Evolutionary conservation across 1,140 invertebrate species (phyloP).

Genomic region (Druon quercuslanigerum): DNA sequence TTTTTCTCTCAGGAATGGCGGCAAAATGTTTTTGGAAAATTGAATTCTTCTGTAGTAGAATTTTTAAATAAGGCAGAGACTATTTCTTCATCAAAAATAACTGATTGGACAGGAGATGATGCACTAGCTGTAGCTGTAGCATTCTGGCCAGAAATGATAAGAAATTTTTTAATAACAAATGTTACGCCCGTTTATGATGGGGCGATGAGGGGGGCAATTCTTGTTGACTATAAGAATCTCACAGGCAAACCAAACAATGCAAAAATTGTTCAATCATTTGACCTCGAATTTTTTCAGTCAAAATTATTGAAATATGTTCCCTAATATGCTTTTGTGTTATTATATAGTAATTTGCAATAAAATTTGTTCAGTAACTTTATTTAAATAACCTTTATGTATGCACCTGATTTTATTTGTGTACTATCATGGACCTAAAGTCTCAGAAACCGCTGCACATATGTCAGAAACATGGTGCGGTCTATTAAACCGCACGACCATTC

Average conservation of each 20-base stretch:
- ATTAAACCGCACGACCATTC: too few species aligned
- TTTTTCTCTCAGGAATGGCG: constrained; percentile 69
- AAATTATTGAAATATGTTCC: neutral
- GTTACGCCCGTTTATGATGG: constrained; percentile 38
- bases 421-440: too few species aligned
- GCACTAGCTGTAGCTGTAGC: constrained; percentile 55
- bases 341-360: too few species aligned
- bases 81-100: constrained; percentile 8
- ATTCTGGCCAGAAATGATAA: constrained; percentile 60
- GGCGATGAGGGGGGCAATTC: constrained; percentile 38
- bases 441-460: too few species aligned
- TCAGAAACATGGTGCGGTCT: too few species aligned
- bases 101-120: constrained; percentile 63
- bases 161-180: constrained; percentile 39
- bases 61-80: constrained; percentile 74
- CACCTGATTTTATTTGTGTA: too few species aligned
- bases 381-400: too few species aligned
- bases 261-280: constrained; percentile 41
- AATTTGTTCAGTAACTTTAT: too few species aligned
- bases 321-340: too few species aligned
- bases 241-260: constrained; percentile 39
- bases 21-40: constrained; percentile 60
- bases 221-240: constrained; percentile 42
- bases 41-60: constrained; percentile 60
- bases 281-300: neutral